phyloP scores from a whole-genome alignment of 2,797 vertebrate species.

The Adelosebastes latens region DNA sequence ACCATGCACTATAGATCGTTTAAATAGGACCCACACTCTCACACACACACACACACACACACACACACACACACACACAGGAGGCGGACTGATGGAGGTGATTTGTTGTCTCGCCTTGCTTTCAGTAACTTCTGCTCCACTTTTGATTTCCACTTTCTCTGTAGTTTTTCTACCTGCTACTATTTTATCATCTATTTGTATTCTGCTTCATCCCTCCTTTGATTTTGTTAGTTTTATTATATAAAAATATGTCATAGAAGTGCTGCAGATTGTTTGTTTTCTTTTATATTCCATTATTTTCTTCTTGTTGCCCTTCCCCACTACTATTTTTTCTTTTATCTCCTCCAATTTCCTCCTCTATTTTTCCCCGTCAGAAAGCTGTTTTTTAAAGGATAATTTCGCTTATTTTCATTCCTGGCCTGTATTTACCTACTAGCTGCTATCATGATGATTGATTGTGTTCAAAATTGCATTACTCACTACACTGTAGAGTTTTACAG shows the following conservation, averaged over 20 bases:
- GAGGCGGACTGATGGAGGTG: constrained; percentile 4
- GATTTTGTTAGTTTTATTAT: background rate
- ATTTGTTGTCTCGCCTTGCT: constrained; percentile 28
- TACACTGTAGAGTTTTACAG: background rate
- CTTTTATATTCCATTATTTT: background rate
- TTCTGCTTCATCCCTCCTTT: background rate
- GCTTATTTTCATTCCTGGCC: background rate
- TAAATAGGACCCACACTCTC: too few relatives aligned
- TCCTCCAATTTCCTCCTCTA: background rate
- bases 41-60: background rate
- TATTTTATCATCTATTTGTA: background rate
- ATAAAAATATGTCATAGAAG: background rate
- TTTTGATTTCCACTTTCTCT: background rate
- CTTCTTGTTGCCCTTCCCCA: background rate
- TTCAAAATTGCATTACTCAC: background rate
- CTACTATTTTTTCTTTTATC: background rate
- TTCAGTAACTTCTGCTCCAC: constrained; percentile 4
- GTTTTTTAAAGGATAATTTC: background rate
- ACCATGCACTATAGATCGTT: too few relatives aligned
- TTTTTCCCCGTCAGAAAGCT: background rate
- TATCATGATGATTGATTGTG: background rate
- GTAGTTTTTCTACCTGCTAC: background rate
- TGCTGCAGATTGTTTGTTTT: background rate
- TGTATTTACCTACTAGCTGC: background rate
- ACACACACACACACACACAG: background rate